A percentile compares a stretch with the other conserved stretches of the same genome.
These are phyloP conservation scores for Drosophila helvetica DNA, from an alignment of 2,888 invertebrate genomes.

Conservation along the genomic window DNA sequence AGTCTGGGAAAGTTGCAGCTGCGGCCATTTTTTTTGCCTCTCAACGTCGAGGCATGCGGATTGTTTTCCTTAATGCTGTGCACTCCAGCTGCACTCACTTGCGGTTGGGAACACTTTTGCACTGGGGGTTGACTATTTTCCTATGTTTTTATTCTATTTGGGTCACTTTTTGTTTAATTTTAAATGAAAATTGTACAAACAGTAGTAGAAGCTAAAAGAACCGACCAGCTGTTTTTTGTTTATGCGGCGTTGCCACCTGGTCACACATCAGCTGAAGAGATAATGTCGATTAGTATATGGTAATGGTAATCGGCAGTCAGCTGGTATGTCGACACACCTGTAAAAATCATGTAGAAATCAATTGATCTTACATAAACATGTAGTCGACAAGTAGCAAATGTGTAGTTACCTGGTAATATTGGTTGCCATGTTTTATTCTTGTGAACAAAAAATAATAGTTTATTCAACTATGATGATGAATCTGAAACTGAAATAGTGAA, in stretches of 20 bases:
- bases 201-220: conserved; percentile 63
- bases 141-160: not conserved
- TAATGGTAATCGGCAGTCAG: conserved; percentile 4
- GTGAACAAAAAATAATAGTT: no score
- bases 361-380: no score
- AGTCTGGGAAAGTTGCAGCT: conserved; percentile 44
- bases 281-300: not conserved
- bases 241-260: conserved; percentile 54
- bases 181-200: conserved; percentile 11
- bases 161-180: conserved; percentile 18
- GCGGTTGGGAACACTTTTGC: not conserved
- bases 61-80: not conserved
- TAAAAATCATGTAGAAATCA: no score
- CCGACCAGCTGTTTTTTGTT: conserved; percentile 72
- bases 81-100: not conserved
- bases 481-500: no score
- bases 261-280: not conserved
- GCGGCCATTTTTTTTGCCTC: conserved; percentile 44
- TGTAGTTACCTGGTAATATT: no score
- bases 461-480: no score
- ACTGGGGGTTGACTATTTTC: not conserved
- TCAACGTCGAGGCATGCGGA: not conserved
- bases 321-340: conserved; percentile 37
- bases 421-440: no score
- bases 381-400: no score